Evolutionary conservation across 2,113 vertebrate species (phyloP).

Genomic region (Lepus americanus): DNA sequence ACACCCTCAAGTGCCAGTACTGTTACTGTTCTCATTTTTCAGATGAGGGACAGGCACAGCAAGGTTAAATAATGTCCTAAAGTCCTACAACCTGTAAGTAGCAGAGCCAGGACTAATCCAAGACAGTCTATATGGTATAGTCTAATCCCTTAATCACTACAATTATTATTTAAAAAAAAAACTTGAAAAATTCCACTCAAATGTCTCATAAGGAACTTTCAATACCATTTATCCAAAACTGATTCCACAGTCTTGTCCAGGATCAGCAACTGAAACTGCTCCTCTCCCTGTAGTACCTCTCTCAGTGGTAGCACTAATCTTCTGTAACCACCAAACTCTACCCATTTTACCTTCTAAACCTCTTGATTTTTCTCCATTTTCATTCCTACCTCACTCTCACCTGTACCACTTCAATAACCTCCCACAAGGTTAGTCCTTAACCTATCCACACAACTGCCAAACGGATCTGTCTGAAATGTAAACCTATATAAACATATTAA

Average conservation of each 20-base stretch:
- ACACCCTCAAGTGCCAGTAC: not conserved
- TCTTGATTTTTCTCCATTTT: not conserved
- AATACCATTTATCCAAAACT: not conserved
- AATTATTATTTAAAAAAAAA: not conserved
- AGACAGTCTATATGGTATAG: not conserved
- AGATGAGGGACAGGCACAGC: not conserved
- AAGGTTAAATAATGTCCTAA: slow-evolving; percentile 14
- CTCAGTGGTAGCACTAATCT: not conserved
- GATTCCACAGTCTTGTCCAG: not conserved
- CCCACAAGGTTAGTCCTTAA: not conserved
- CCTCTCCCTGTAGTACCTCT: not conserved
- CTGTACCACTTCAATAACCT: not conserved
- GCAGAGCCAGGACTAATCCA: not conserved
- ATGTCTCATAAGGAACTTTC: not conserved
- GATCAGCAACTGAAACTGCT: not conserved
- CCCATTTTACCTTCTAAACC: not conserved
- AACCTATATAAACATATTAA: not conserved
- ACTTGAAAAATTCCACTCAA: not conserved
- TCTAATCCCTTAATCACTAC: not conserved
- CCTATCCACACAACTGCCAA: not conserved
- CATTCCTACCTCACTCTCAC: not conserved
- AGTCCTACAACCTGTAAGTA: slow-evolving; percentile 21
- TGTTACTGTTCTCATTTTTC: not conserved
- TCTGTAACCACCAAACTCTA: not conserved
- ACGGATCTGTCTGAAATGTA: not conserved